These are phyloP conservation scores for Semnornis frantzii DNA, from an alignment of 2,113 vertebrate species.

Conservation along the genomic window DNA sequence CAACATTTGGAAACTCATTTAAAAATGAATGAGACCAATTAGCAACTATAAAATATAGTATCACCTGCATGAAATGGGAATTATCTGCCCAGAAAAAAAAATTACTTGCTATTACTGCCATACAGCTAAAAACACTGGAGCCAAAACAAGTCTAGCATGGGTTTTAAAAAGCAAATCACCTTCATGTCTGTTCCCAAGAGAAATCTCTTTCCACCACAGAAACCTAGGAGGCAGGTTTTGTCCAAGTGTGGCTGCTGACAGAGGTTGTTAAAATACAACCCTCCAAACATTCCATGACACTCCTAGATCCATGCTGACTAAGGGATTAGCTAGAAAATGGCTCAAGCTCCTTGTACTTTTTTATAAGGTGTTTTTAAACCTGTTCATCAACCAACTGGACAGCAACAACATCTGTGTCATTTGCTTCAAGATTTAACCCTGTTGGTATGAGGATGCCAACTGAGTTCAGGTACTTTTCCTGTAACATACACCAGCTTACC, in stretches of 20 bases:
- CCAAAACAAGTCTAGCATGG: background rate
- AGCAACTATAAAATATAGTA: background rate
- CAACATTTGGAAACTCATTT: constrained; percentile 46
- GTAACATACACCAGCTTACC: background rate
- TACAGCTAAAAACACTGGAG: background rate
- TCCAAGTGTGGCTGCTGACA: background rate
- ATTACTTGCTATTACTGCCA: background rate
- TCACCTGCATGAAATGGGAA: background rate
- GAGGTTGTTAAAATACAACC: background rate
- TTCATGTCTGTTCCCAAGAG: background rate
- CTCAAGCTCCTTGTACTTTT: background rate
- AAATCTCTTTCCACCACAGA: background rate
- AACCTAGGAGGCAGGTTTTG: background rate
- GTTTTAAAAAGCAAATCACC: background rate
- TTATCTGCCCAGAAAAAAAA: background rate
- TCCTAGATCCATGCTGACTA: background rate
- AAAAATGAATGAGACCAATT: constrained; percentile 48
- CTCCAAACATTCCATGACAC: background rate
- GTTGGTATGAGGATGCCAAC: background rate
- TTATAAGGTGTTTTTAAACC: background rate
- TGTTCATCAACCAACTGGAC: background rate
- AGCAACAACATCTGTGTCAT: background rate
- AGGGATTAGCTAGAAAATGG: background rate
- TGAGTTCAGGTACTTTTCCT: background rate
- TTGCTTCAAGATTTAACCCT: background rate